Base-by-base conservation (phyloP, 1,140 invertebrate species). In the Pogonognathellus flavescens region DNA sequence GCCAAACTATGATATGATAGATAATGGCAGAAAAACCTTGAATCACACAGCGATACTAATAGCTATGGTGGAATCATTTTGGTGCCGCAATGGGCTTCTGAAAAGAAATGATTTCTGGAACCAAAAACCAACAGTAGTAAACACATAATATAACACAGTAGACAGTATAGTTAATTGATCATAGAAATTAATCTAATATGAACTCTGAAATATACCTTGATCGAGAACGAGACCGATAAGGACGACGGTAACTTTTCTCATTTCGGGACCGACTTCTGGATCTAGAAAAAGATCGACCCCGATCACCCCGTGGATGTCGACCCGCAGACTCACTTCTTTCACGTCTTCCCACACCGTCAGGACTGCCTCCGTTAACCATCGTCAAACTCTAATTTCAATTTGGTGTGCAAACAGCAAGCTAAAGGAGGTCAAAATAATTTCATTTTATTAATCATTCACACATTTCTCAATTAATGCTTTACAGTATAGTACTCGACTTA, bases 331-430 rank as follows among this genome's bases (percentile, higher is more conserved):
- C 20, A n/a, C 83, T 84, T 14, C 85, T 70, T 25, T 86, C 85
- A 18, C 85, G 41, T 62, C 82, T 83, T 59, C 85, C 85, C 52
- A 85, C 86, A 41, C 84, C 87, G 76, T 80, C 85, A 82, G 86
- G 86, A 60, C 49, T 84, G 41, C 52, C 80, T 80, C 8, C 18
- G 52, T 84, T 70, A 8, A 76, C 70, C 70, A 76, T 76, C 14
- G n/a, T n/a, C n/a, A n/a, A 14, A 5, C 3, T 57, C 10, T 57
- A 57, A 57, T 57, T 2, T 14, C 53, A n/a, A 14, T 57, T 57
- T 57, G 11, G 53, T 62, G 1, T 1, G 20, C 18, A 9, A 5
- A 18, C 59, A 62, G 6, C 1, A 55, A 55, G 16, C 53, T 55
- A 9, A 41, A n/a, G n/a, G n/a, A n/a, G n/a, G n/a, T n/a, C n/a